A percentile compares a stretch with the other conserved stretches of the same genome.
phyloP scores from a whole-genome alignment of 1,140 invertebrate species.

The Cephus cinctus region DNA sequence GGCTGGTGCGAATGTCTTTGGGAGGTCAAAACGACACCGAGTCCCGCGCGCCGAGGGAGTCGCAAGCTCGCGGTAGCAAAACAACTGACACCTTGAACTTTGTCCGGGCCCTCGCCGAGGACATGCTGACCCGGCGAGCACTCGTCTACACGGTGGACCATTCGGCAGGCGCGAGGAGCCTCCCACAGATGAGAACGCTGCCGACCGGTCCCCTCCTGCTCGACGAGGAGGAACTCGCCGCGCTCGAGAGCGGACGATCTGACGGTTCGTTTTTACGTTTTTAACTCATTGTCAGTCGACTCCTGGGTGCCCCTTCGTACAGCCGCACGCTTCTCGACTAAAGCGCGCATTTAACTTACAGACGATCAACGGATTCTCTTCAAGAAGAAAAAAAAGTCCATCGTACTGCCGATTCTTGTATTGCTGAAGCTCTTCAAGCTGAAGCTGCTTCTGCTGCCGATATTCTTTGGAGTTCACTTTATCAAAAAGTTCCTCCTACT shows the following conservation, averaged over 20 bases:
- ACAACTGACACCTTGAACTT: slow-evolving; percentile 44
- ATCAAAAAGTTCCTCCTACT: slow-evolving; percentile 70
- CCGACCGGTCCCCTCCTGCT: slow-evolving; percentile 34
- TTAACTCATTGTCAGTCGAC: too few species aligned
- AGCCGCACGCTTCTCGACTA: too few species aligned
- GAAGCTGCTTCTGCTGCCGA: slow-evolving; percentile 63
- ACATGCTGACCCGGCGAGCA: slow-evolving; percentile 46
- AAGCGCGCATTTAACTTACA: too few species aligned
- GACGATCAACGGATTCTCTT: slow-evolving; percentile 42
- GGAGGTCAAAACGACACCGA: too few species aligned
- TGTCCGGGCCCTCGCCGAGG: slow-evolving; percentile 39
- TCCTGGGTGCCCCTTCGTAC: too few species aligned
- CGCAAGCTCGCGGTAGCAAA: slow-evolving; percentile 27
- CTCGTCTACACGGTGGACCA: slow-evolving; percentile 48
- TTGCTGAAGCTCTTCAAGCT: slow-evolving; percentile 64
- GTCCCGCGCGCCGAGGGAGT: slow-evolving; percentile 43
- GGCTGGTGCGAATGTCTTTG: slow-evolving; percentile 44
- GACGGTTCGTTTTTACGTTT: too few species aligned
- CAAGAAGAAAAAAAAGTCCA: slow-evolving; percentile 62
- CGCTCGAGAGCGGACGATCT: neutral
- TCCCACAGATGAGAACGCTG: too few species aligned
- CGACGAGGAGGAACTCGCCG: slow-evolving; percentile 45
- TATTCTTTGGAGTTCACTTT: slow-evolving; percentile 64
- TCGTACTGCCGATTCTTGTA: slow-evolving; percentile 64
- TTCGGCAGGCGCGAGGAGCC: slow-evolving; percentile 23